Evolutionary conservation across 2,113 vertebrate species (phyloP), one percentile per base, ranked within the genome.

Genomic region (Siphamia tubifer): DNA sequence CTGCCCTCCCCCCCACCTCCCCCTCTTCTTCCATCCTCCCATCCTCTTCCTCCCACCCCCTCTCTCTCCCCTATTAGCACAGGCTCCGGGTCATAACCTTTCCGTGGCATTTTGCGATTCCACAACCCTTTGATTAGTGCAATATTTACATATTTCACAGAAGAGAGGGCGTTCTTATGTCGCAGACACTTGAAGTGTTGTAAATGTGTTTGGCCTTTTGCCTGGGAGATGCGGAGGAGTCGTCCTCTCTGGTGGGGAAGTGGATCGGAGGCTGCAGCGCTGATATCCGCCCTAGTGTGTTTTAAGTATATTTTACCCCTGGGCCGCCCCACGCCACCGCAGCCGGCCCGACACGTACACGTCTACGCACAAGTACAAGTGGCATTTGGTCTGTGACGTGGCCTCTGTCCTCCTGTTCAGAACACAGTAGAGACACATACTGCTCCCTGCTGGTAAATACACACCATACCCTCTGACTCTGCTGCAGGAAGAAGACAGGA

Each of bases 131-230:
- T 96, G 95, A 95, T 95, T 94, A 96, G 93, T 90, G 93, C 93
- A 92, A 84, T 94, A 96, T 96, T 96, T 96, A 95, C 96, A 97
- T 95, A 96, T 94, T 92, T 93, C 92, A 91, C 92, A 82, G 91
- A 79, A 82, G 90, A 92, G 94, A 91, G 88, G 90, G 88, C 71
- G 79, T 89, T 89, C 86, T 68, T 90, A 92, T 92, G 83, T 91
- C 87, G 93, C 93, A 93, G 88, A 95, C 80, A 92, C 94, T 93
- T 91, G 91, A 94, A 93, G 93, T 93, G 90, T 90, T 94, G 94
- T 94, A 95, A 95, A 95, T 95, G 93, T 88, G 86, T 93, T 93
- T 96, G 94, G 95, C 95, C 95, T 97, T 96, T 95, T 93, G 94
- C 95, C 92, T 93, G 87, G 90, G 92, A 90, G 90, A 85, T 65